Evolutionary conservation across 2,888 invertebrate genomes (phyloP).

Genomic region (Antheraea assamensis): DNA sequence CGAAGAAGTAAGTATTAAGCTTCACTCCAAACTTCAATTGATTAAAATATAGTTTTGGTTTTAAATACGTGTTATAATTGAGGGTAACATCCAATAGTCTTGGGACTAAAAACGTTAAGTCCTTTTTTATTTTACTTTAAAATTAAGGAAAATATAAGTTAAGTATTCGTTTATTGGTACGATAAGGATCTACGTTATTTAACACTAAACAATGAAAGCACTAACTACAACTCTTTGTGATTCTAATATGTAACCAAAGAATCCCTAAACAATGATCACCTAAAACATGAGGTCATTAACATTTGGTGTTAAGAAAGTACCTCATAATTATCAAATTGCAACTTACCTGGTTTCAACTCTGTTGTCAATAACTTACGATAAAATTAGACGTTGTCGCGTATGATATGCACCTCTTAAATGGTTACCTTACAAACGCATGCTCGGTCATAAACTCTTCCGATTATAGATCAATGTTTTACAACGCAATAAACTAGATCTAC

Average conservation of each 20-base stretch:
- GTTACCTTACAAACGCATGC: conserved; percentile 22
- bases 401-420: background rate
- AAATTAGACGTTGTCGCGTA: conserved; percentile 8
- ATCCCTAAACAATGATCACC: background rate
- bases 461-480: conserved; percentile 53
- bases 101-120: background rate
- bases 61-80: background rate
- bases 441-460: conserved; percentile 46
- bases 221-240: background rate
- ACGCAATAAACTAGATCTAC: conserved; percentile 46
- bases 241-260: background rate
- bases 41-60: background rate
- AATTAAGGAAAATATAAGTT: background rate
- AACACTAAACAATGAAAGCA: background rate
- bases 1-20: background rate
- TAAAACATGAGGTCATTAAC: too few species aligned
- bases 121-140: background rate
- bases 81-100: background rate
- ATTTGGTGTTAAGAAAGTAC: too few species aligned
- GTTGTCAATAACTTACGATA: background rate
- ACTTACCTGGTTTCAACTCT: background rate
- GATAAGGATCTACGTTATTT: background rate
- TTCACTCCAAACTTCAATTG: background rate
- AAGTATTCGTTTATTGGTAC: background rate
- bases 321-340: background rate